phyloP scores from a whole-genome alignment of 2,113 vertebrate genomes.

The Carassius gibelio region DNA sequence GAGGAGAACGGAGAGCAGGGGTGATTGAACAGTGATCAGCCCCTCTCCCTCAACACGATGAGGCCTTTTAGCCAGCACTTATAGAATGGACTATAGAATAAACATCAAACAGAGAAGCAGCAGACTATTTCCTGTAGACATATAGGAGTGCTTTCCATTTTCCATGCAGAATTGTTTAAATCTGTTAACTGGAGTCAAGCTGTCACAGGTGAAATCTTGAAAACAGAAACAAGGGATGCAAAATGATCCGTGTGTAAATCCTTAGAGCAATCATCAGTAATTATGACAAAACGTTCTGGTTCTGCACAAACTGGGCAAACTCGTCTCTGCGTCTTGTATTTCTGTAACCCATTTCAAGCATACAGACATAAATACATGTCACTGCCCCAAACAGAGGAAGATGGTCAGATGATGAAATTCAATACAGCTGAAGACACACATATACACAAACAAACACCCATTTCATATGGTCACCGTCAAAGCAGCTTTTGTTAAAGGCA shows the following conservation, averaged over 20 bases:
- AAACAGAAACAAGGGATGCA: not conserved
- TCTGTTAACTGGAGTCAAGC: not conserved
- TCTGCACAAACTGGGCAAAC: not conserved
- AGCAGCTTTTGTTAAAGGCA: slow-evolving; percentile 24
- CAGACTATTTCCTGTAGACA: not conserved
- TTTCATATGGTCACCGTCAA: slow-evolving; percentile 15
- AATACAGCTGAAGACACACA: slow-evolving; percentile 4
- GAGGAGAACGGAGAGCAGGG: not conserved
- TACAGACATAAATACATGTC: not conserved
- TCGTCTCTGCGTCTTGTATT: not conserved
- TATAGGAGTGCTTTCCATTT: not conserved
- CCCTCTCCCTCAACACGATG: not conserved
- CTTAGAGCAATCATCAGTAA: not conserved
- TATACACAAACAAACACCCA: slow-evolving; percentile 10
- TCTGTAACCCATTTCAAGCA: not conserved
- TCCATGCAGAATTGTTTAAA: not conserved
- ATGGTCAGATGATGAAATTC: slow-evolving; percentile 9
- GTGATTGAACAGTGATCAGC: slow-evolving; percentile 2
- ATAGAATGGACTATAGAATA: slow-evolving; percentile 1
- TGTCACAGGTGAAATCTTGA: not conserved
- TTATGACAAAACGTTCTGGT: not conserved
- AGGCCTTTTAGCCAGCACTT: not conserved
- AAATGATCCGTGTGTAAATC: not conserved
- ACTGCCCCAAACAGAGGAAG: not conserved
- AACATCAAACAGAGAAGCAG: not conserved